Percentiles rank a stretch among this genome's conserved stretches.
These are phyloP conservation scores for Albula goreensis DNA, from an alignment of 2,113 vertebrate species.

Conservation along the genomic window DNA sequence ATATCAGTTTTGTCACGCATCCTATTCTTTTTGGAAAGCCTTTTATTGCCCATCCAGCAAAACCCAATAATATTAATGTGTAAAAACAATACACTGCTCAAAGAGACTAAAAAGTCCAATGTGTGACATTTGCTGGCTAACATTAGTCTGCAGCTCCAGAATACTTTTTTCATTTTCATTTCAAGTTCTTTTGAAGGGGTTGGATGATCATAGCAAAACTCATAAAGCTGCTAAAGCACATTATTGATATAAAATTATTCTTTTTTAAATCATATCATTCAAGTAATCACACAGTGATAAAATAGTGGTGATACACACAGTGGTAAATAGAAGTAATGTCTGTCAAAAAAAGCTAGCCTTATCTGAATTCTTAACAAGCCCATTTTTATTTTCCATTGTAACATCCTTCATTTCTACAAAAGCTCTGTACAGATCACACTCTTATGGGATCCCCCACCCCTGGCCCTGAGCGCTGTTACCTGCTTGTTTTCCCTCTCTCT, in stretches of 20 bases:
- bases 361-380: not conserved
- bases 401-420: not conserved
- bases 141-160: not conserved
- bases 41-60: not conserved
- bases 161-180: not conserved
- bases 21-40: not conserved
- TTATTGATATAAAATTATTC: not conserved
- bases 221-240: not conserved
- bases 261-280: not conserved
- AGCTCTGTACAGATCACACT: not conserved
- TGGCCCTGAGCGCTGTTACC: not conserved
- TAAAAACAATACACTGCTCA: not conserved
- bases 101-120: not conserved
- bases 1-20: not conserved
- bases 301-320: not conserved
- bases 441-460: not conserved
- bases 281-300: not conserved
- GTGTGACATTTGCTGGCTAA: not conserved
- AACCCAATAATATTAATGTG: not conserved
- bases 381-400: not conserved
- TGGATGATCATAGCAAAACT: not conserved
- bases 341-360: not conserved
- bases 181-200: not conserved
- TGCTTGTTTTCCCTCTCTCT: not conserved
- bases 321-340: not conserved